A percentile compares a stretch with the other conserved stretches of the same genome.
phyloP scores from a whole-genome alignment of 2,113 vertebrate species.

The Elaphurus davidianus region DNA sequence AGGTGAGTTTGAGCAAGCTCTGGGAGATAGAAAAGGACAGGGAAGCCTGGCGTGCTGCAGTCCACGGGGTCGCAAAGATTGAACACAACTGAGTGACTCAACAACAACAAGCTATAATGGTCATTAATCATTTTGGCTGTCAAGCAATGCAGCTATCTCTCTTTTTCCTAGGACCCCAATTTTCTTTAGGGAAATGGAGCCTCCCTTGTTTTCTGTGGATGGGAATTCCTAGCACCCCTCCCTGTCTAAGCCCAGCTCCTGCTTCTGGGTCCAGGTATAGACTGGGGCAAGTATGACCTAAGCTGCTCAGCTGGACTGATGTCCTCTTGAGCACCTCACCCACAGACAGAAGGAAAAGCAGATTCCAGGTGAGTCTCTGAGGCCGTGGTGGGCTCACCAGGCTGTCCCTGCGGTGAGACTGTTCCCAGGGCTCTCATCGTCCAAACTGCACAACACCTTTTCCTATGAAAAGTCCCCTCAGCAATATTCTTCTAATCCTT shows the following conservation, averaged over 20 bases:
- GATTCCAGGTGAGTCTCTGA: neutral
- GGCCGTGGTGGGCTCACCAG: neutral
- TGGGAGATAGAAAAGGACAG: neutral
- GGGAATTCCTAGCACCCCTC: neutral
- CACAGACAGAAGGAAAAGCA: neutral
- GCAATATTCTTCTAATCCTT: neutral
- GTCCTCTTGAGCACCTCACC: neutral
- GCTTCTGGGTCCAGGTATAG: neutral
- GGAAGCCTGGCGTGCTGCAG: neutral
- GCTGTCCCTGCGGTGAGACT: neutral
- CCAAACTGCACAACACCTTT: rapidly evolving
- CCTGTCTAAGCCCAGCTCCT: neutral
- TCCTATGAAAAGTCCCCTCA: neutral
- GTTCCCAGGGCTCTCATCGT: rapidly evolving
- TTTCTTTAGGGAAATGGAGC: conserved; percentile 27
- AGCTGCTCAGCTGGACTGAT: neutral
- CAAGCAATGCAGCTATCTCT: neutral
- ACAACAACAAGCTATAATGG: neutral
- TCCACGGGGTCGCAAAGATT: neutral
- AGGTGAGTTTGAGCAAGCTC: neutral
- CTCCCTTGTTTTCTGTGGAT: neutral
- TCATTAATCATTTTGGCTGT: neutral
- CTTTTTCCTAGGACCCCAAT: neutral
- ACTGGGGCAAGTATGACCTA: neutral
- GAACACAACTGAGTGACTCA: neutral